Conservation (phyloP, 2,797 vertebrate genomes). For the Danio tinwini region DNA sequence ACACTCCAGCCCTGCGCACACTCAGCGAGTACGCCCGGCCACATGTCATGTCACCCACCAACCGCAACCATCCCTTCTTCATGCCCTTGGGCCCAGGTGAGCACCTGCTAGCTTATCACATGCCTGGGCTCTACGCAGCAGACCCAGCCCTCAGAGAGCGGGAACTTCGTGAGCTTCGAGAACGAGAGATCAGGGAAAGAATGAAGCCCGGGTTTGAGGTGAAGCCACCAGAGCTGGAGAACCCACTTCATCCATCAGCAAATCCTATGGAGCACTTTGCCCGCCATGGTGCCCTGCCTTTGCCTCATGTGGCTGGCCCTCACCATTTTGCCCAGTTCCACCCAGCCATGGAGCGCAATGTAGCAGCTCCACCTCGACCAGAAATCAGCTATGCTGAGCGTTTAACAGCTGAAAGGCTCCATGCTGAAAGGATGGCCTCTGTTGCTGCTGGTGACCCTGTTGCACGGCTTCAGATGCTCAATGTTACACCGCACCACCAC, state of each 20-base stretch:
- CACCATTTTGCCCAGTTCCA: constrained; percentile 94
- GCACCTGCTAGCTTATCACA: constrained; percentile 94
- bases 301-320: constrained; percentile 86
- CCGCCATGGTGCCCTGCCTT: constrained; percentile 89
- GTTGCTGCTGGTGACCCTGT: constrained; percentile 90
- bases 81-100: constrained; percentile 92
- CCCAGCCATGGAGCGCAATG: constrained; percentile 91
- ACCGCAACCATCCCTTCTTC: constrained; percentile 97
- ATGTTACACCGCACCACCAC: constrained; percentile 97
- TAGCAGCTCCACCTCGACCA: constrained; percentile 87
- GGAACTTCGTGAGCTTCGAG: constrained; percentile 91
- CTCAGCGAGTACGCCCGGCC: constrained; percentile 97
- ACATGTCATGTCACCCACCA: constrained; percentile 95
- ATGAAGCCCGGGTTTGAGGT: constrained; percentile 99
- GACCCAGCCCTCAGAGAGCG: constrained; percentile 92
- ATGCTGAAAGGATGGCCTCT: constrained; percentile 97
- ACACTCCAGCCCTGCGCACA: constrained; percentile 94
- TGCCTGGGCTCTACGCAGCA: constrained; percentile 92
- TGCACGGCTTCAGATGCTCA: constrained; percentile 96
- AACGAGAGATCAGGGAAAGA: constrained; percentile 92
- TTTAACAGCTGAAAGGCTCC: constrained; percentile 94
- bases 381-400: constrained; percentile 96
- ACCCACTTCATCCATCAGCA: constrained; percentile 85
- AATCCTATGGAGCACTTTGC: constrained; percentile 98
- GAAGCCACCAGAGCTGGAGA: constrained; percentile 94